Evolutionary conservation across 1,140 invertebrate genomes (phyloP).

Genomic region (Cydia pomonella): DNA sequence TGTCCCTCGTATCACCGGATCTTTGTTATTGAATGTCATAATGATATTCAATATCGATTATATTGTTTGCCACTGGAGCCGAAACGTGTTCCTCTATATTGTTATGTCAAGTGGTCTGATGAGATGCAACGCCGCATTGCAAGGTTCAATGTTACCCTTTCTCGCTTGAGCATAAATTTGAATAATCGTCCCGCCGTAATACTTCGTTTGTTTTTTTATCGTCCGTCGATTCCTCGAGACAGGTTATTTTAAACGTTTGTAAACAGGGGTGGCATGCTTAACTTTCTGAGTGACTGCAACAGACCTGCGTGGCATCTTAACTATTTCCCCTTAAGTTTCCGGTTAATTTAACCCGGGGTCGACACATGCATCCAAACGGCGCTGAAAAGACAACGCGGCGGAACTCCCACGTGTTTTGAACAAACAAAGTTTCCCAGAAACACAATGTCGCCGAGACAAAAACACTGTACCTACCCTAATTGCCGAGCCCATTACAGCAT

Average conservation of each 20-base stretch:
- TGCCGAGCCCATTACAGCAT: conserved; percentile 42
- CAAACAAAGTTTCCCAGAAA: conserved; percentile 56
- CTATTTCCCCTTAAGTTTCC: conserved; percentile 64
- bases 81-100: conserved; percentile 39
- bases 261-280: conserved; percentile 45
- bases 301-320: conserved; percentile 64
- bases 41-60: conserved; percentile 63
- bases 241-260: conserved; percentile 34
- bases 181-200: conserved; percentile 18
- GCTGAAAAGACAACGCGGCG: conserved; percentile 44
- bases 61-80: conserved; percentile 58
- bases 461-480: conserved; percentile 53
- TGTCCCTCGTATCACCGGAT: conserved; percentile 38
- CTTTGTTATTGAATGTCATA: conserved; percentile 48
- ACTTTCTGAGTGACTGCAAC: conserved; percentile 48
- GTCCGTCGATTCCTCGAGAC: conserved; percentile 22
- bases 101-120: conserved; percentile 28
- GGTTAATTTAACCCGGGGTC: conserved; percentile 67
- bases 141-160: conserved; percentile 20
- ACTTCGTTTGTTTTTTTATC: neutral
- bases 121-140: conserved; percentile 8
- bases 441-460: conserved; percentile 60
- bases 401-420: conserved; percentile 56
- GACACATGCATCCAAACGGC: conserved; percentile 51
- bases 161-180: conserved; percentile 28